Conservation (phyloP, 2,797 vertebrate genomes). For the Coregonus suidteri region DNA sequence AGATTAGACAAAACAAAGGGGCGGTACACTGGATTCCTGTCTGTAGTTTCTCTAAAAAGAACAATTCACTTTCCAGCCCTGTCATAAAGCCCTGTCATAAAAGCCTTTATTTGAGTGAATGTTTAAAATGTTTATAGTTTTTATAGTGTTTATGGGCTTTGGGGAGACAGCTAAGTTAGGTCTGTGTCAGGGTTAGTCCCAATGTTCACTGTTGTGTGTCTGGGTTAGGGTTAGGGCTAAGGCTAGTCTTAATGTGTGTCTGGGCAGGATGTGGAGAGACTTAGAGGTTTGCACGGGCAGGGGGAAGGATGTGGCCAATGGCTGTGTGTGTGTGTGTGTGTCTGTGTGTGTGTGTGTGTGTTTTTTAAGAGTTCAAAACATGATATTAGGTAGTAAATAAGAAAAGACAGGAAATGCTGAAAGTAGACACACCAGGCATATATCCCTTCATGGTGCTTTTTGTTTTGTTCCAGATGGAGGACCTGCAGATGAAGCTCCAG, state of each 20-base stretch:
- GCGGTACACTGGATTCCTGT: conserved; percentile 42
- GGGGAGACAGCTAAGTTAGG: background rate
- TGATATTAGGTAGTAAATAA: background rate
- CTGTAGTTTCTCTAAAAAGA: conserved; percentile 36
- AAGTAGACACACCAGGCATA: background rate
- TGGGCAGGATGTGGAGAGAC: background rate
- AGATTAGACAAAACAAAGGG: conserved; percentile 77
- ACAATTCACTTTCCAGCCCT: background rate
- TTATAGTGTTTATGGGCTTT: conserved; percentile 4
- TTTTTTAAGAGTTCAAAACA: background rate
- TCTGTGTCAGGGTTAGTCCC: background rate
- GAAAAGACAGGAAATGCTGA: background rate
- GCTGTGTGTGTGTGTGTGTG: no score
- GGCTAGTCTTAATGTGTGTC: background rate
- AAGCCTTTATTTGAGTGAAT: background rate
- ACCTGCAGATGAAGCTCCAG: conserved; percentile 95
- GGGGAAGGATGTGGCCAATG: conserved; percentile 8
- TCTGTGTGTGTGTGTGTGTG: background rate
- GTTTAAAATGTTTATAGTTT: no score
- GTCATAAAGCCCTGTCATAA: no score
- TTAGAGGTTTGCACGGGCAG: background rate
- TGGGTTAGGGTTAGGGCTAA: no score
- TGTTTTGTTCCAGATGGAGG: conserved; percentile 84
- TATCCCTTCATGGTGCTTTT: background rate
- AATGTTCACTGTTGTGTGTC: background rate